A percentile compares a stretch with the other conserved stretches of the same genome.
phyloP scores from a whole-genome alignment of 2,113 vertebrate species.

The Nannospalax galili region DNA sequence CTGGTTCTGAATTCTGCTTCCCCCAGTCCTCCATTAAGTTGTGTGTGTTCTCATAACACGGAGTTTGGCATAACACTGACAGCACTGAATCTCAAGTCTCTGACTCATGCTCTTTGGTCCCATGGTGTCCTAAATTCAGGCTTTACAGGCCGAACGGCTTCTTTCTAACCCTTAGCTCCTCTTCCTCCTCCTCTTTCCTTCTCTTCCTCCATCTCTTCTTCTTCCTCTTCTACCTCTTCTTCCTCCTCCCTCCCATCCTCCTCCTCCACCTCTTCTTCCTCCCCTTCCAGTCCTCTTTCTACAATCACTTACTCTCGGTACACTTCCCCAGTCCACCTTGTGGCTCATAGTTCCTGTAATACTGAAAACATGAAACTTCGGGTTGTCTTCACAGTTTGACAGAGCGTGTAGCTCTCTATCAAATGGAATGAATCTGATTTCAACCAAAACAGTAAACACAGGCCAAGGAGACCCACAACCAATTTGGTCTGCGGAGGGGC shows the following conservation, averaged over 20 bases:
- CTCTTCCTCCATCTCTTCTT: background rate
- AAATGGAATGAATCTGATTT: constrained; percentile 50
- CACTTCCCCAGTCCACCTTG: constrained; percentile 82
- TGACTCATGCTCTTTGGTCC: constrained; percentile 80
- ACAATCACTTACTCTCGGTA: constrained; percentile 70
- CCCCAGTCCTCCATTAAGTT: constrained; percentile 72
- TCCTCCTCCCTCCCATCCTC: background rate
- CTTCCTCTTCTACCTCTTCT: background rate
- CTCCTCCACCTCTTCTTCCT: background rate
- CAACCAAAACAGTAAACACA: constrained; percentile 30
- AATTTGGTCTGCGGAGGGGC: constrained; percentile 26
- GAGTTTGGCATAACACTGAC: constrained; percentile 85
- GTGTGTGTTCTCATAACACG: constrained; percentile 83
- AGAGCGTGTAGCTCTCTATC: constrained; percentile 67
- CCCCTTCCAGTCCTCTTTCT: constrained; percentile 46
- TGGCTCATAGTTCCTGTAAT: constrained; percentile 81
- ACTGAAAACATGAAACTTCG: constrained; percentile 76
- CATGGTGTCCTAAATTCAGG: constrained; percentile 69
- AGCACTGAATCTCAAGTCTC: constrained; percentile 72
- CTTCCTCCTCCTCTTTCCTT: background rate
- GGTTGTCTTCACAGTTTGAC: constrained; percentile 87
- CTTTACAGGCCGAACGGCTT: constrained; percentile 45
- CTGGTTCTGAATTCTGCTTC: constrained; percentile 76
- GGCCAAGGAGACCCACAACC: constrained; percentile 21
- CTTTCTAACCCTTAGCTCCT: constrained; percentile 5